Conservation (phyloP, 2,888 invertebrate genomes). For the Cacoxenus indagator region DNA sequence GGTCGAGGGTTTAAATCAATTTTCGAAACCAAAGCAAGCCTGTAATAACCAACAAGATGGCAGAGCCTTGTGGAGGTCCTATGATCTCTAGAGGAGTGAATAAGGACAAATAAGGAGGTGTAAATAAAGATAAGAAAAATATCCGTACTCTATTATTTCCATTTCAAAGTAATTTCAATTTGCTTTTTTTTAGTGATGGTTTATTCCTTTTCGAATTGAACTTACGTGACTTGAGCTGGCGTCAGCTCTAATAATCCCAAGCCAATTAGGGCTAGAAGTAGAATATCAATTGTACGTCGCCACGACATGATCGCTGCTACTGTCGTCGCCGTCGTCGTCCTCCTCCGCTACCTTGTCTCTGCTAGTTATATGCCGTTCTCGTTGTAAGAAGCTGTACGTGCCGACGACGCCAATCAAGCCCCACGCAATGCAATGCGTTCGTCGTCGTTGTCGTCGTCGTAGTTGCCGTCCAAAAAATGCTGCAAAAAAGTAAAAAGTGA, state of each 20-base stretch:
- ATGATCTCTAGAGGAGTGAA: too few species aligned
- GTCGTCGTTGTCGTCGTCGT: too few species aligned
- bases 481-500: background rate
- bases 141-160: too few species aligned
- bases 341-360: background rate
- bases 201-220: slow-evolving; percentile 26
- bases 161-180: background rate
- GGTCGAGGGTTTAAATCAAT: too few species aligned
- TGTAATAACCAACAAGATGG: too few species aligned
- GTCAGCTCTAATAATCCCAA: slow-evolving; percentile 51
- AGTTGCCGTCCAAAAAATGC: background rate
- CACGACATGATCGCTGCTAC: slow-evolving; percentile 36
- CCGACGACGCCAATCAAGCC: background rate
- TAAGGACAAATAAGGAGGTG: too few species aligned
- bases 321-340: slow-evolving; percentile 15
- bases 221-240: slow-evolving; percentile 62
- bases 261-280: slow-evolving; percentile 62
- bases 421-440: slow-evolving; percentile 4
- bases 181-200: too few species aligned
- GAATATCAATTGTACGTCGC: slow-evolving; percentile 54
- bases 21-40: too few species aligned
- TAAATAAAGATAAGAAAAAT: too few species aligned
- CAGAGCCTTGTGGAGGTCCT: too few species aligned
- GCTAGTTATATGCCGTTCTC: background rate
- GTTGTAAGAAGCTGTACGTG: background rate